phyloP scores from a whole-genome alignment of 2,797 vertebrate species.

The Falco concolor region DNA sequence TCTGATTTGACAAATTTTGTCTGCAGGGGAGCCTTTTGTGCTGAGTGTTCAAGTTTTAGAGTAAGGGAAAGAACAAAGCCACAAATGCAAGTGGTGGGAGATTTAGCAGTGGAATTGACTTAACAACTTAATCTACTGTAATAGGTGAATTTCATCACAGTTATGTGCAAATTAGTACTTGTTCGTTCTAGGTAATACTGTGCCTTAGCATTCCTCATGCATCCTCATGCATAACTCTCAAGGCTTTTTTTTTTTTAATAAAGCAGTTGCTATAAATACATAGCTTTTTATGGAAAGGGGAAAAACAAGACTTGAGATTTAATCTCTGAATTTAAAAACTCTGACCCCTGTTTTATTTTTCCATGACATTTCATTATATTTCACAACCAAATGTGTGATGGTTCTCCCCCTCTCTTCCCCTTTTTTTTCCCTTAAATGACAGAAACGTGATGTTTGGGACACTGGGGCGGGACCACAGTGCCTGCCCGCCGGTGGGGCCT shows the following conservation, averaged over 20 bases:
- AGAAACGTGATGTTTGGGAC: background rate
- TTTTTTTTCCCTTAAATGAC: background rate
- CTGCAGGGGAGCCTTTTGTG: background rate
- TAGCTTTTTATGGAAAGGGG: background rate
- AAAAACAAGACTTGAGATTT: background rate
- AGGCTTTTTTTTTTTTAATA: background rate
- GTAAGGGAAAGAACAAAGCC: background rate
- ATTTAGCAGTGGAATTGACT: background rate
- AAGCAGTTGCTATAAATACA: background rate
- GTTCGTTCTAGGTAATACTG: background rate
- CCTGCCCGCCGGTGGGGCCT: background rate
- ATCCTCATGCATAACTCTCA: background rate
- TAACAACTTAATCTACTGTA: background rate
- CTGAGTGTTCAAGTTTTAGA: background rate
- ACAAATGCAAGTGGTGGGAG: background rate
- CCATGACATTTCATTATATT: background rate
- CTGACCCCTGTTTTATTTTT: background rate
- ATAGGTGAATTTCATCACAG: background rate
- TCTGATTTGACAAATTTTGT: background rate
- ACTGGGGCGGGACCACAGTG: accelerated
- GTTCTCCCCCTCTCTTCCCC: background rate
- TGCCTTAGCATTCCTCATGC: background rate
- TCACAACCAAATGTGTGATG: background rate
- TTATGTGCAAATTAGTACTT: background rate
- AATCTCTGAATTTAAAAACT: background rate